A percentile compares a stretch with the other conserved stretches of the same genome.
These are phyloP conservation scores for Heliconius nattereri DNA, from an alignment of 1,140 invertebrate genomes.

Conservation along the genomic window DNA sequence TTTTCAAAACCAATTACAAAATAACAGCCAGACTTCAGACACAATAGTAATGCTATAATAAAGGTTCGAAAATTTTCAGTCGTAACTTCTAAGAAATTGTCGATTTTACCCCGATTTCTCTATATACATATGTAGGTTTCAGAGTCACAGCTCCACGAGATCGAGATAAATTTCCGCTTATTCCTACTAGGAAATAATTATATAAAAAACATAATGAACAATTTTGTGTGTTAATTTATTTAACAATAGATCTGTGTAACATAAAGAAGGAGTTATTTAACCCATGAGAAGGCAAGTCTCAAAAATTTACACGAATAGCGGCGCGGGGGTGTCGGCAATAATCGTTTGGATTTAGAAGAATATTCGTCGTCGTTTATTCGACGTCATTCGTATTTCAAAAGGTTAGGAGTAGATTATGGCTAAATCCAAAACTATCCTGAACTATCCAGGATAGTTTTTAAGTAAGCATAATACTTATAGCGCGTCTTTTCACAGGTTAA, in stretches of 20 bases:
- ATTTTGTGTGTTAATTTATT: not conserved
- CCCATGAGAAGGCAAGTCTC: too few species aligned
- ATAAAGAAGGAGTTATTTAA: not conserved
- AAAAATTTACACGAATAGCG: too few species aligned
- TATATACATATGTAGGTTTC: conserved; percentile 20
- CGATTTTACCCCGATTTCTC: conserved; percentile 38
- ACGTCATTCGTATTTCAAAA: too few species aligned
- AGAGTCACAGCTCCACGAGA: conserved; percentile 38
- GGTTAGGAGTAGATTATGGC: too few species aligned
- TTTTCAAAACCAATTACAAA: conserved; percentile 67
- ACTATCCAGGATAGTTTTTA: too few species aligned
- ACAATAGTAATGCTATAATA: conserved; percentile 65
- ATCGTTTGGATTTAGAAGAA: too few species aligned
- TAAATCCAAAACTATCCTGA: too few species aligned
- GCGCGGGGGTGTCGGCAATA: too few species aligned
- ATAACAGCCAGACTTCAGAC: conserved; percentile 70
- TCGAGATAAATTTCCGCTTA: conserved; percentile 37
- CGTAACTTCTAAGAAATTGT: conserved; percentile 52
- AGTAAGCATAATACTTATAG: too few species aligned
- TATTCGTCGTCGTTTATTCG: too few species aligned
- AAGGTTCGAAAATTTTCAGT: conserved; percentile 76
- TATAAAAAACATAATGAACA: not conserved
- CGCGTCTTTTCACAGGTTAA: not conserved
- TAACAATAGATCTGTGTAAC: not conserved
- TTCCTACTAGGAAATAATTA: conserved; percentile 3